A percentile compares a stretch with the other conserved stretches of the same genome.
Evolutionary conservation across 2,888 invertebrate genomes (phyloP).

Genomic region (Itoplectis maculator): DNA sequence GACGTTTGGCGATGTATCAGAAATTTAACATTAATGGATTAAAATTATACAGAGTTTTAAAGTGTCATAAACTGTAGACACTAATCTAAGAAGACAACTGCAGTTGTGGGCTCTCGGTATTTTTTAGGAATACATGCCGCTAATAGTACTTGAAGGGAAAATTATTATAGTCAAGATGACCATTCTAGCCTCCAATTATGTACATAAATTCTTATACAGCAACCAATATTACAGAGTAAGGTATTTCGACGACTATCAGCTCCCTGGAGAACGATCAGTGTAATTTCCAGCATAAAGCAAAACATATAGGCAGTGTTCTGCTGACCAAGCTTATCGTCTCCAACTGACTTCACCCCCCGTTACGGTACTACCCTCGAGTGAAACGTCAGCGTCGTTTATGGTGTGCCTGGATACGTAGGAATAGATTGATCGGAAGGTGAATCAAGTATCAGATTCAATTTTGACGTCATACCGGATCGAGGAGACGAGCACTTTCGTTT

Average conservation of each 20-base stretch:
- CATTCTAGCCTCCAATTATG: background rate
- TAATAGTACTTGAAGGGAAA: background rate
- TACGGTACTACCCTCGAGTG: conserved; percentile 41
- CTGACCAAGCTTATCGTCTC: conserved; percentile 28
- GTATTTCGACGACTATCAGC: background rate
- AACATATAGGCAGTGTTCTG: conserved; percentile 35
- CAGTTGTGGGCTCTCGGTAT: too few species aligned
- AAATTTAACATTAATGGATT: background rate
- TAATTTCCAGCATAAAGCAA: conserved; percentile 54
- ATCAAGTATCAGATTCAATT: conserved; percentile 47
- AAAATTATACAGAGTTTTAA: background rate
- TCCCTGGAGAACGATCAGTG: conserved; percentile 41
- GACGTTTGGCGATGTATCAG: background rate
- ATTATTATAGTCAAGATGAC: background rate
- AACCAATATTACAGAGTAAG: background rate
- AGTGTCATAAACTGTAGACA: background rate
- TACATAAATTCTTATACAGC: background rate
- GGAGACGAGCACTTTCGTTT: conserved; percentile 7
- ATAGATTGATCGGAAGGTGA: conserved; percentile 47
- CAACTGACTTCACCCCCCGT: conserved; percentile 28
- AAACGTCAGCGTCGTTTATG: conserved; percentile 19
- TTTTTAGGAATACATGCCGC: too few species aligned
- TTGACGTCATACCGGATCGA: conserved; percentile 24
- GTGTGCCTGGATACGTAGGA: conserved; percentile 30
- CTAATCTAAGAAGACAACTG: background rate